Evolutionary conservation across 2,113 vertebrate species (phyloP).

Genomic region (Polyodon spathula): DNA sequence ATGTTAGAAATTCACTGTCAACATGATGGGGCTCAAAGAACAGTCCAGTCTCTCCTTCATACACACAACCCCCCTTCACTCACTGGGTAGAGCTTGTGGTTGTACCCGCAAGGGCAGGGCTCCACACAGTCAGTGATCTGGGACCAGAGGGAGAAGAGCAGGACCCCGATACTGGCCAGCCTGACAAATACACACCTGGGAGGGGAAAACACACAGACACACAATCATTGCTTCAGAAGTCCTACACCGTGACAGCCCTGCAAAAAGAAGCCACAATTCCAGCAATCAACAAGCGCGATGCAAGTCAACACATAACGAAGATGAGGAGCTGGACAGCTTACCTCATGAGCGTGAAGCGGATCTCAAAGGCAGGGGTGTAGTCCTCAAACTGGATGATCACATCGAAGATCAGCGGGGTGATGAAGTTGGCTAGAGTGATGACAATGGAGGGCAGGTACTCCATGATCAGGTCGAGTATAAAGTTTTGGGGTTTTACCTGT

Average conservation of each 20-base stretch:
- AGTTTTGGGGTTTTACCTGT: constrained; percentile 32
- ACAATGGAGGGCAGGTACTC: constrained; percentile 89
- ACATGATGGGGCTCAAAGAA: constrained; percentile 8
- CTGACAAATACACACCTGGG: constrained; percentile 85
- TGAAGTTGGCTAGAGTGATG: constrained; percentile 83
- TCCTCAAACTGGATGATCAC: constrained; percentile 79
- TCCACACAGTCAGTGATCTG: constrained; percentile 65
- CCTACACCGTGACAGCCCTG: not conserved
- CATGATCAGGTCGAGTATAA: constrained; percentile 61
- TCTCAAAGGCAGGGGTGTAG: constrained; percentile 86
- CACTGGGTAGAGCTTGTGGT: constrained; percentile 77
- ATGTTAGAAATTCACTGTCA: constrained; percentile 4
- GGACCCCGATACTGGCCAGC: constrained; percentile 80
- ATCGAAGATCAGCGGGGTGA: constrained; percentile 73
- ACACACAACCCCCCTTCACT: too few relatives aligned
- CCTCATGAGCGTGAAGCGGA: constrained; percentile 84
- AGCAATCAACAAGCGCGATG: not conserved
- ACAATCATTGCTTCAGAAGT: not conserved
- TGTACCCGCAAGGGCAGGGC: constrained; percentile 77
- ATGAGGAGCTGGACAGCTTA: constrained; percentile 26
- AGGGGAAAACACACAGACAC: constrained; percentile 9
- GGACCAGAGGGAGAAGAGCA: constrained; percentile 81
- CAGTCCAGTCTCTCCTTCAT: not conserved
- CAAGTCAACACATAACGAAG: not conserved
- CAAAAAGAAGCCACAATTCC: too few relatives aligned